phyloP scores from a whole-genome alignment of 1,140 invertebrate species.

The Anagrus nilaparvatae region DNA sequence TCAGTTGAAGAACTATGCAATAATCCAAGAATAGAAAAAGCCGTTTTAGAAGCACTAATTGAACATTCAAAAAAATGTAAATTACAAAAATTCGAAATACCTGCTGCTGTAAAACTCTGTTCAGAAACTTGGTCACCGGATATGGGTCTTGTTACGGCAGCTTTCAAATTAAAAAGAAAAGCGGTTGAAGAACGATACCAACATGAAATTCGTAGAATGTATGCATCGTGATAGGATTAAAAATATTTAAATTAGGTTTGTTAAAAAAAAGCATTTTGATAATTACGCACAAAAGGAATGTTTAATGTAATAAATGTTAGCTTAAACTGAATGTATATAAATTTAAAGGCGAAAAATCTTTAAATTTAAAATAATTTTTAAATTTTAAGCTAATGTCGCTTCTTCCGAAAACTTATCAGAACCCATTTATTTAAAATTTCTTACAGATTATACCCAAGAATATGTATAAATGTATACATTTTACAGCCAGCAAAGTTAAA shows the following conservation, averaged over 20 bases:
- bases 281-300: conserved; percentile 6
- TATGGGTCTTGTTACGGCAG: conserved; percentile 92
- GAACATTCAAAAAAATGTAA: conserved; percentile 76
- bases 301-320: too few relatives aligned
- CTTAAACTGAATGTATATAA: too few relatives aligned
- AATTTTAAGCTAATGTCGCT: too few relatives aligned
- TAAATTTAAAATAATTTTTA: too few relatives aligned
- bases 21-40: conserved; percentile 58
- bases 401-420: too few relatives aligned
- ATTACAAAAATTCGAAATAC: conserved; percentile 85
- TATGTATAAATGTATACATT: too few relatives aligned
- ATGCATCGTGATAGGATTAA: conserved; percentile 61
- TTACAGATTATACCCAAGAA: too few relatives aligned
- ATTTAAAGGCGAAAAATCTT: too few relatives aligned
- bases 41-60: conserved; percentile 67
- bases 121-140: conserved; percentile 92
- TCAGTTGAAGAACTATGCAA: conserved; percentile 67
- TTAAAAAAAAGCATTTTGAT: neutral
- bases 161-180: conserved; percentile 93
- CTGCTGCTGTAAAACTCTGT: conserved; percentile 79
- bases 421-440: too few relatives aligned
- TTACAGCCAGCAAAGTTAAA: too few relatives aligned
- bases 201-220: conserved; percentile 85
- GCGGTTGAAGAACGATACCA: conserved; percentile 89
- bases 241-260: too few relatives aligned